Evolutionary conservation across 2,888 invertebrate species (phyloP).

Genomic region (Ectemnius continuus): DNA sequence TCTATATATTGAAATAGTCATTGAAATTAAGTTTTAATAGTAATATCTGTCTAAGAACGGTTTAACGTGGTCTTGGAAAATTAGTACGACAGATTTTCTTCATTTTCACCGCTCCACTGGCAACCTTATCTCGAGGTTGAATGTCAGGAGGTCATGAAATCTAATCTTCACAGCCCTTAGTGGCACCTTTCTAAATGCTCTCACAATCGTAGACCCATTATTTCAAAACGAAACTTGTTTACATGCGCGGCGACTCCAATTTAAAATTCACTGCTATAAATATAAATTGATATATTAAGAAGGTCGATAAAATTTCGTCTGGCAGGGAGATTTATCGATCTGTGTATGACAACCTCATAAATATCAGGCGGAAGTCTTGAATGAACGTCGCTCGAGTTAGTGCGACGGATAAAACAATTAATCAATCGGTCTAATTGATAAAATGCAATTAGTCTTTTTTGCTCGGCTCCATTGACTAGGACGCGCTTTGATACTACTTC

Average conservation of each 20-base stretch:
- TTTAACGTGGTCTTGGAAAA: neutral
- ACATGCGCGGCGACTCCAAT: too few species aligned
- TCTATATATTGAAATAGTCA: neutral
- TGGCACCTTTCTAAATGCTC: neutral
- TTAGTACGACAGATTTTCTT: neutral
- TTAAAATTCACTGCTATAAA: too few species aligned
- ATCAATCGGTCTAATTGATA: conserved; percentile 53
- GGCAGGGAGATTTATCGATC: neutral
- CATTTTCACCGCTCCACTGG: neutral
- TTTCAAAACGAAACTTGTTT: too few species aligned
- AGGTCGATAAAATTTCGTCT: too few species aligned
- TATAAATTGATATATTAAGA: too few species aligned
- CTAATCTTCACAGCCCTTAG: conserved; percentile 5
- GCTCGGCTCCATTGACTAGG: conserved; percentile 41
- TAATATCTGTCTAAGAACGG: neutral
- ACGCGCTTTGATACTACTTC: conserved; percentile 21
- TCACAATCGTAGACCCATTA: too few species aligned
- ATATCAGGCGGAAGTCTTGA: conserved; percentile 49
- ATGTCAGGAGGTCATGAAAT: conserved; percentile 9
- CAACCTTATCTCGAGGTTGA: conserved; percentile 6
- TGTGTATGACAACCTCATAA: conserved; percentile 17
- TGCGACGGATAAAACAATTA: conserved; percentile 49
- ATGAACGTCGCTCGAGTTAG: conserved; percentile 34
- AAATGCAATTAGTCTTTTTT: conserved; percentile 46
- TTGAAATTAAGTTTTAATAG: neutral